phyloP scores from a whole-genome alignment of 2,113 vertebrate genomes.

The Typhlomys cinereus region DNA sequence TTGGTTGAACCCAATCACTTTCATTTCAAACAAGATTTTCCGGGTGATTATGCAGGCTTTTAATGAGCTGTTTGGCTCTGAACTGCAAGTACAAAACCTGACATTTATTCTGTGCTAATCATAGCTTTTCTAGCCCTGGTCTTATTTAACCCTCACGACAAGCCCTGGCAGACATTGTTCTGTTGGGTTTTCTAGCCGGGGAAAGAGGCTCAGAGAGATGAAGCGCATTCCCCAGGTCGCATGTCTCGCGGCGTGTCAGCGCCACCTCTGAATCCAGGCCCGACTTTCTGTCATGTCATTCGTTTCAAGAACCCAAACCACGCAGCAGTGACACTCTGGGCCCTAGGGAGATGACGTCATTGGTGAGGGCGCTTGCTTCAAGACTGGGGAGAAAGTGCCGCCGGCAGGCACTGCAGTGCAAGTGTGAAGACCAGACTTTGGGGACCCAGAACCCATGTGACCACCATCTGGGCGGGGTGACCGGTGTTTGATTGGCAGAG shows the following conservation, averaged over 20 bases:
- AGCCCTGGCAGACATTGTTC: conserved; percentile 21
- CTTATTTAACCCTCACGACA: conserved; percentile 67
- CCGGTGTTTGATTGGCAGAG: too few relatives aligned
- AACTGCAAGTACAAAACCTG: conserved; percentile 70
- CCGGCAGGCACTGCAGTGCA: too few relatives aligned
- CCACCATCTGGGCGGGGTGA: too few relatives aligned
- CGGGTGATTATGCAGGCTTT: conserved; percentile 77
- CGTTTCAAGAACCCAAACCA: conserved; percentile 24
- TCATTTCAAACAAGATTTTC: conserved; percentile 78
- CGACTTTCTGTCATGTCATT: neutral
- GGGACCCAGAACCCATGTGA: too few relatives aligned
- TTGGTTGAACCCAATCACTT: conserved; percentile 75
- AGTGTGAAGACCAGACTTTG: too few relatives aligned
- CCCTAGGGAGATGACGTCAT: neutral
- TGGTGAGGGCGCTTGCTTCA: too few relatives aligned
- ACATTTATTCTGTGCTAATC: conserved; percentile 75
- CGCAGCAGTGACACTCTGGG: neutral
- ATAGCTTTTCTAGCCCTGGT: conserved; percentile 54
- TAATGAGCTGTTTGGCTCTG: conserved; percentile 80
- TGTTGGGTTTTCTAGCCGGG: conserved; percentile 43
- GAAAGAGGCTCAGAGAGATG: conserved; percentile 27
- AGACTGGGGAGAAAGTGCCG: too few relatives aligned
- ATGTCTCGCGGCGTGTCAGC: neutral
- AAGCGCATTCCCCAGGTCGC: conserved; percentile 12
- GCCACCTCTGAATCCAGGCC: neutral